Conservation (phyloP, 2,888 invertebrate species). For the Labia minor region DNA sequence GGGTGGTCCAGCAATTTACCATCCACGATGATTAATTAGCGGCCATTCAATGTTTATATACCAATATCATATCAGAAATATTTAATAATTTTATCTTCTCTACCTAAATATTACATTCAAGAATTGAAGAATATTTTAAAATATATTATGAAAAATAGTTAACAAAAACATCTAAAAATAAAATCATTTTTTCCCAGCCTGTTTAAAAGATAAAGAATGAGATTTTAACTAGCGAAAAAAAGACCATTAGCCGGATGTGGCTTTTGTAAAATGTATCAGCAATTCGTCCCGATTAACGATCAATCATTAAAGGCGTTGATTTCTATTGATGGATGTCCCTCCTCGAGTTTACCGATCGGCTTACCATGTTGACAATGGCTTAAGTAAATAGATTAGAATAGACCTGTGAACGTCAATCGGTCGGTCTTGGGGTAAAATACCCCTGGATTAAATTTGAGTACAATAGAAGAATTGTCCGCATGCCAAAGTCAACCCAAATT, state of each 20-base stretch:
- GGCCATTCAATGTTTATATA: background rate
- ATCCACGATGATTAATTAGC: background rate
- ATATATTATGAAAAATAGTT: no score
- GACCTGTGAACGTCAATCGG: background rate
- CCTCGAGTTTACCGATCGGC: background rate
- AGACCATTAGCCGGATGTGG: conserved; percentile 7
- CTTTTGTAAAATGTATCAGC: background rate
- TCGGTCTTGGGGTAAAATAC: background rate
- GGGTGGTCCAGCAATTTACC: background rate
- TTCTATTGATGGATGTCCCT: background rate
- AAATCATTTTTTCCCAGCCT: background rate
- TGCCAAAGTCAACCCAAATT: background rate
- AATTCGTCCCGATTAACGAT: conserved; percentile 8
- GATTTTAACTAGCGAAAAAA: background rate
- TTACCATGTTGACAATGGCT: background rate
- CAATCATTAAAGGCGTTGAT: conserved; percentile 1
- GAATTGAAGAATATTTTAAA: no score
- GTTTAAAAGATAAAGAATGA: background rate
- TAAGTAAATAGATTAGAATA: conserved; percentile 13
- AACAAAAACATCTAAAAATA: no score
- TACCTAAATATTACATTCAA: no score
- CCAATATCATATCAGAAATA: background rate
- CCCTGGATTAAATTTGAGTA: background rate
- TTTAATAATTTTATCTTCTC: background rate
- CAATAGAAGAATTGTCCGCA: background rate